Percentiles rank a stretch among this genome's conserved stretches.
phyloP scores from a whole-genome alignment of 2,797 vertebrate genomes.

The Nannoperca obscura region DNA sequence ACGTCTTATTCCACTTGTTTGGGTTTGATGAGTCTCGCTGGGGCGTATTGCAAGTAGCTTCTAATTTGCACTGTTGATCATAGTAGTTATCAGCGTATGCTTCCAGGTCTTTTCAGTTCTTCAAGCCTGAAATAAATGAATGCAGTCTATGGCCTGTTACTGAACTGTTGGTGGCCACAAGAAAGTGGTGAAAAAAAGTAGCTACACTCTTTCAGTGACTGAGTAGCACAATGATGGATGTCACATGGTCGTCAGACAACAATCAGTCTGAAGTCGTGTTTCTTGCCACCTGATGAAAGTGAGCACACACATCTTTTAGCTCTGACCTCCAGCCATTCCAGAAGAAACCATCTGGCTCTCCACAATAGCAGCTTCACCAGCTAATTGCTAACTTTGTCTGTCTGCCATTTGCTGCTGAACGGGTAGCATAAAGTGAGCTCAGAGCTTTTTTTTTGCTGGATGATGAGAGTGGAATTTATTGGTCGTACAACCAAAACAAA shows the following conservation, averaged over 20 bases:
- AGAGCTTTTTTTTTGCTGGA: slow-evolving; percentile 3
- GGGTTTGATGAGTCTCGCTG: neutral
- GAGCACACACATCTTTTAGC: neutral
- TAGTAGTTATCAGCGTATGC: neutral
- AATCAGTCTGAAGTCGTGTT: neutral
- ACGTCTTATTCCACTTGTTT: neutral
- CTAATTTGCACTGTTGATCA: neutral
- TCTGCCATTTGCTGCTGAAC: neutral
- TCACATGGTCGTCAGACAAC: neutral
- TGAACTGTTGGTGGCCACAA: slow-evolving; percentile 7
- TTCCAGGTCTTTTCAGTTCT: neutral
- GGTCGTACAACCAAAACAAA: neutral
- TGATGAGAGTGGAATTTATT: slow-evolving; percentile 23
- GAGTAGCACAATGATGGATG: slow-evolving; percentile 9
- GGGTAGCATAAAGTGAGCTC: neutral
- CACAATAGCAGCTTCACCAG: neutral
- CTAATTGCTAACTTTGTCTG: neutral
- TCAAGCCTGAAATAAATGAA: neutral
- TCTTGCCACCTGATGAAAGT: slow-evolving; percentile 14
- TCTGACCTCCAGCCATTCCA: slow-evolving; percentile 1
- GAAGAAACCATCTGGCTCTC: neutral
- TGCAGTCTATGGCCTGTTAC: neutral
- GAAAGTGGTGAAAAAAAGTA: neutral
- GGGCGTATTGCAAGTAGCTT: neutral
- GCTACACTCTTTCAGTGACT: neutral